These are phyloP conservation scores for Enoplosus armatus DNA, from an alignment of 2,797 vertebrate species.

Conservation along the genomic window DNA sequence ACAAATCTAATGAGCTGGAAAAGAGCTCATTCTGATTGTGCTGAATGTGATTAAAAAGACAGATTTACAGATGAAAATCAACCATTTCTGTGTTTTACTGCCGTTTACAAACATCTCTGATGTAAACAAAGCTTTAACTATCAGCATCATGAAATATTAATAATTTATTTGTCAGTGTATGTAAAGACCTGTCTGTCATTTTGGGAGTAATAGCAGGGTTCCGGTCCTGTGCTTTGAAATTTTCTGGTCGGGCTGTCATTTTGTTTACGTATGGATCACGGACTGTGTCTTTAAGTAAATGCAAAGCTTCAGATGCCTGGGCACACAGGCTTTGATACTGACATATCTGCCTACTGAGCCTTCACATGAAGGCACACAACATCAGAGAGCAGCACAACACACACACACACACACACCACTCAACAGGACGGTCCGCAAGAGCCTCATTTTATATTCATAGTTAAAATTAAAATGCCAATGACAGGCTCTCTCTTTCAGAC, in stretches of 20 bases:
- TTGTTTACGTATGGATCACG: slow-evolving; percentile 42
- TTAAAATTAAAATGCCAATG: slow-evolving; percentile 69
- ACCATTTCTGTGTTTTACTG: background rate
- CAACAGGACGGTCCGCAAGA: slow-evolving; percentile 47
- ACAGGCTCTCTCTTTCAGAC: slow-evolving; percentile 41
- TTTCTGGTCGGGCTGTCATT: slow-evolving; percentile 8
- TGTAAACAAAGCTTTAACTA: background rate
- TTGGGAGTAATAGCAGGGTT: slow-evolving; percentile 10
- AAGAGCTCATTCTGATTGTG: background rate
- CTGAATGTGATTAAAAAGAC: background rate
- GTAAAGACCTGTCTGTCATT: slow-evolving; percentile 16
- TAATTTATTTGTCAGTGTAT: background rate
- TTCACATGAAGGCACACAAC: slow-evolving; percentile 54
- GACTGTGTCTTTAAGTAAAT: slow-evolving; percentile 62
- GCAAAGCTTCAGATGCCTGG: slow-evolving; percentile 62
- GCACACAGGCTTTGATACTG: slow-evolving; percentile 69
- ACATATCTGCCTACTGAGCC: slow-evolving; percentile 65
- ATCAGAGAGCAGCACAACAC: slow-evolving; percentile 59
- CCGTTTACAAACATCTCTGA: background rate
- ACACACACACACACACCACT: slow-evolving; percentile 33
- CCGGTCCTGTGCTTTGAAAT: slow-evolving; percentile 36
- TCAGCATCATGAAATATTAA: background rate
- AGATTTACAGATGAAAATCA: background rate
- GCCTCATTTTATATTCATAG: slow-evolving; percentile 73
- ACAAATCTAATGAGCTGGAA: background rate